Evolutionary conservation across 2,113 vertebrate genomes (phyloP), one percentile per base, ranked within the genome.

Genomic region (Melanerpes formicivorus): DNA sequence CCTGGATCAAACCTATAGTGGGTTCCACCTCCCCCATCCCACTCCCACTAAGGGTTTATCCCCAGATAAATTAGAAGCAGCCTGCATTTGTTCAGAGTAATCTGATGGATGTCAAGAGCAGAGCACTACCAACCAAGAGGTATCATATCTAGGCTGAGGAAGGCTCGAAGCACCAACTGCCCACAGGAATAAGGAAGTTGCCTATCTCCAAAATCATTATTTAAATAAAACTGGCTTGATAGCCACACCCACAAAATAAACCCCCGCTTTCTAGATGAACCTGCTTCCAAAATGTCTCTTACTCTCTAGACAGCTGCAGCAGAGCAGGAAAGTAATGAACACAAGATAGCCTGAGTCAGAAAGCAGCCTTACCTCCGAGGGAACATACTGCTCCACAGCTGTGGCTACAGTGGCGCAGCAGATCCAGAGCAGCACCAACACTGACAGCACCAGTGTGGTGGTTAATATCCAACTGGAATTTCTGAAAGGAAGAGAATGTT

Each of bases 321-420:
- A 8, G 29, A 42, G 18, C 72, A 65, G 26, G 9, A 67, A 37
- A 6, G 37, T 10, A 88, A 72, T 46, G 70, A 63, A 86, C 23
- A 26, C 10, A 37, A 72, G 65, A 21, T 32, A 46, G 3, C 56
- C 0, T 11, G 56, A 44, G 18, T 8, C 60, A 44, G n/a, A 84
- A 73, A 71, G 11, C 1, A 40, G 58, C 42, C 34, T 96, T 97
- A 99, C 99, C 98, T 99, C 99, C 71, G 98, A 97, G 30, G 99
- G 98, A 60, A 99, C 98, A 83, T 99, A 99, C 64, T 99, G 99
- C 90, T 99, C 99, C 11, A 98, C 98, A 80, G 99, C 99, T 29
- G 99, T 99, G n/a, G 99, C 99, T 91, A 99, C 98, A 37, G 99
- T 99, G 3, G 99, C 99, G 90, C 99, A 99, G 94, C 99, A 99